Percentiles rank a stretch among this genome's conserved stretches.
phyloP scores from a whole-genome alignment of 1,140 invertebrate species.

The Trichonephila clavata region DNA sequence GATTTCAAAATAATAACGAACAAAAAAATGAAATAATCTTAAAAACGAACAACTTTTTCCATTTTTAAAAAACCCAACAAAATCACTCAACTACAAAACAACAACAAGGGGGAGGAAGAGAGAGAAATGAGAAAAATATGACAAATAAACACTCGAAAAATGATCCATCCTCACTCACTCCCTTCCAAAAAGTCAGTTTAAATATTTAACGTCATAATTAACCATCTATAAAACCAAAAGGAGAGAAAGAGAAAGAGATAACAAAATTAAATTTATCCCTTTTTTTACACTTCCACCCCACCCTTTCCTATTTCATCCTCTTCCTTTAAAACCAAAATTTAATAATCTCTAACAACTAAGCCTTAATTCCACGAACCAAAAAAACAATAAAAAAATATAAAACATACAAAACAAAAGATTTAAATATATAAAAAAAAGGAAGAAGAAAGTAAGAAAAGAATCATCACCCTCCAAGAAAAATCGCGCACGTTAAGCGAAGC shows the following conservation, averaged over 20 bases:
- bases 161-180: conserved; percentile 31
- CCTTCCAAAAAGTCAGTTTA: conserved; percentile 58
- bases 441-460: conserved; percentile 11
- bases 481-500: conserved; percentile 50
- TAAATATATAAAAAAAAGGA: background rate
- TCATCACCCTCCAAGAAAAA: conserved; percentile 28
- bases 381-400: conserved; percentile 31
- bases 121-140: too few relatives aligned
- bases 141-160: conserved; percentile 45
- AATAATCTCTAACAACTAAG: conserved; percentile 72
- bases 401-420: background rate
- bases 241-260: conserved; percentile 17
- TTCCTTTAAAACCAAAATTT: conserved; percentile 40
- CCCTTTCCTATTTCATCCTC: background rate
- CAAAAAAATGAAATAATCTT: too few relatives aligned
- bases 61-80: too few relatives aligned
- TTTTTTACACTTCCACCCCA: background rate
- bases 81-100: background rate
- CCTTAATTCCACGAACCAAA: conserved; percentile 31
- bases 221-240: conserved; percentile 69
- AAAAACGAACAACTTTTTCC: too few relatives aligned
- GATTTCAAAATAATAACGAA: too few relatives aligned
- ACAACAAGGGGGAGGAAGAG: background rate
- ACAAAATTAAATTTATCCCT: conserved; percentile 71
- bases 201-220: conserved; percentile 75